Conservation (phyloP, 1,140 invertebrate species). For the Conopomorpha cramerella region DNA sequence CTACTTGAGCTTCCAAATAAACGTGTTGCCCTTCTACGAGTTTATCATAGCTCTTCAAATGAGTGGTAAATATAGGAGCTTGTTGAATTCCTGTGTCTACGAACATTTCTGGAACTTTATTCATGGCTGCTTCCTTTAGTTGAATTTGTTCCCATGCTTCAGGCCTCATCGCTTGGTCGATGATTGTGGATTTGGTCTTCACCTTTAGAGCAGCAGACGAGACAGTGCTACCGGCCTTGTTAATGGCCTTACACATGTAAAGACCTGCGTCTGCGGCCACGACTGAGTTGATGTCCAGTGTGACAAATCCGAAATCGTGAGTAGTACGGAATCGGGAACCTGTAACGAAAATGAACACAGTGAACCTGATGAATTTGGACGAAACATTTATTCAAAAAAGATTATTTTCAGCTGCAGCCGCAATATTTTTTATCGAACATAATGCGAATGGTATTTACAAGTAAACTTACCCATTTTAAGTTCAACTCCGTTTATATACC, state of each 20-base stretch:
- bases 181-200: conserved; percentile 78
- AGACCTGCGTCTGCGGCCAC: conserved; percentile 90
- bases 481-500: conserved; percentile 93
- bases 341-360: conserved; percentile 50
- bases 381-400: too few species aligned
- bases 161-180: conserved; percentile 80
- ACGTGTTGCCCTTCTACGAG: conserved; percentile 88
- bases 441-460: conserved; percentile 13
- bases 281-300: conserved; percentile 86
- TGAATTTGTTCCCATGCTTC: conserved; percentile 90
- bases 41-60: conserved; percentile 85
- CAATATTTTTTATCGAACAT: too few species aligned
- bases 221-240: conserved; percentile 87
- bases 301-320: conserved; percentile 94
- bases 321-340: conserved; percentile 85
- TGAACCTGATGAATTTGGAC: too few species aligned
- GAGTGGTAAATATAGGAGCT: conserved; percentile 89
- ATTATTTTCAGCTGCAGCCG: too few species aligned
- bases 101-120: conserved; percentile 83
- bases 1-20: conserved; percentile 91
- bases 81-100: conserved; percentile 80
- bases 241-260: conserved; percentile 92
- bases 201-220: conserved; percentile 88
- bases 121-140: conserved; percentile 86
- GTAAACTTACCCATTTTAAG: conserved; percentile 77